Percentiles rank a stretch among this genome's conserved stretches.
These are phyloP conservation scores for Spisula subtruncata DNA, from an alignment of 2,888 invertebrate species.

Conservation along the genomic window DNA sequence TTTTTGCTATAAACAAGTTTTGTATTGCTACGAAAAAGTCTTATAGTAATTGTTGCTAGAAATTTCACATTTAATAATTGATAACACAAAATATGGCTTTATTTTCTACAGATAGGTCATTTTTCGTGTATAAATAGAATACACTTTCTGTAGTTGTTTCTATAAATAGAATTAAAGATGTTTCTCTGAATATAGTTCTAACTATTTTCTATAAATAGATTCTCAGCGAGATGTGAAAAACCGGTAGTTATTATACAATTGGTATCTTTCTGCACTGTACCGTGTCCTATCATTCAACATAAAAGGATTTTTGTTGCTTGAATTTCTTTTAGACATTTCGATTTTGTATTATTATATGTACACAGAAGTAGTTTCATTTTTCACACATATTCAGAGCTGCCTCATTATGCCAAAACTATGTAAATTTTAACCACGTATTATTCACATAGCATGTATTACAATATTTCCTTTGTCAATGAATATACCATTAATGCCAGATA, in stretches of 20 bases:
- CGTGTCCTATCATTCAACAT: neutral
- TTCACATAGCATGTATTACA: neutral
- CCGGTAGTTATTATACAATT: neutral
- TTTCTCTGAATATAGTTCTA: neutral
- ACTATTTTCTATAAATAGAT: slow-evolving; percentile 7
- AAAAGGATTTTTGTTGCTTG: neutral
- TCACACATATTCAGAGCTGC: neutral
- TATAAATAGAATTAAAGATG: neutral
- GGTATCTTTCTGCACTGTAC: neutral
- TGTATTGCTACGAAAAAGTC: no score
- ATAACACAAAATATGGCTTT: neutral
- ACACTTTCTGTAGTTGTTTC: neutral
- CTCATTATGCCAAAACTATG: slow-evolving; percentile 6
- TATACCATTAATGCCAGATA: no score
- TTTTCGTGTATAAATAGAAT: slow-evolving; percentile 3
- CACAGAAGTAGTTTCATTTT: slow-evolving; percentile 21
- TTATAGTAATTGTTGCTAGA: slow-evolving; percentile 47
- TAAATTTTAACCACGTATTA: neutral
- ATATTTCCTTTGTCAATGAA: neutral
- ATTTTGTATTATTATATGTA: neutral
- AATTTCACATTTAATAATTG: neutral
- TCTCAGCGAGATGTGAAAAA: neutral
- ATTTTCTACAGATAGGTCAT: neutral
- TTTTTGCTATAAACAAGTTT: no score
- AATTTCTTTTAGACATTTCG: neutral